Evolutionary conservation across 2,888 invertebrate genomes (phyloP), one percentile per base, ranked within the genome.

Genomic region (Rhaphigaster nebulosa): DNA sequence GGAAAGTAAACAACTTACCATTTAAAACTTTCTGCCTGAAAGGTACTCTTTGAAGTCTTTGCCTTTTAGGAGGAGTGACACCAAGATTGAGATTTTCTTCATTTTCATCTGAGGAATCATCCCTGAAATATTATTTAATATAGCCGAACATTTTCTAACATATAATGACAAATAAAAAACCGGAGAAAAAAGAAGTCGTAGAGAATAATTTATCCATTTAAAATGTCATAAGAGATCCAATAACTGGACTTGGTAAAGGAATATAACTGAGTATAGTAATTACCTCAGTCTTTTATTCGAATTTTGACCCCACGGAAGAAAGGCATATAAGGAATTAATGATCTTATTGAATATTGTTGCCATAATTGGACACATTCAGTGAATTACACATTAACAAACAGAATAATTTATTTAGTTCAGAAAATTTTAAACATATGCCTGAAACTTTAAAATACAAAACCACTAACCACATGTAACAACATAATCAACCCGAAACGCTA

Each of bases 31-130:
- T 84, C 15, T 84, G 84, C 5, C 84, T 50, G 45, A 84, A 84
- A n/a, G 84, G 84, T 84, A 50, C 0, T 84, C 45, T 50, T n/a
- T 84, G 26, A 41, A 84, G 45, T 15, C n/a, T 84, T n/a, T 45
- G 84, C 45, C 45, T 84, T 84, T 84, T 84, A 45, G 84, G 45
- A 84, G 84, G 84, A 12, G 84, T 84, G 84, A 84, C 45, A n/a
- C 45, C 84, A 84, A 84, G 3, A 41, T 84, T 50, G 15, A 84
- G 6, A n/a, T 84, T 84, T 84, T 84, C 84, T 45, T 84, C 84
- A n/a, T 84, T 84, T 84, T 84, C 84, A 84, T 84, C 84, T 84
- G 84, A 84, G 41, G 84, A 84, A 45, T 84, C 84, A 50, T 84
- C 84, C 84, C 84, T 84, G 84, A 41, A 84, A 84, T 45, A 18